Evolutionary conservation across 2,797 vertebrate genomes (phyloP), one percentile per base, ranked within the genome.

Genomic region (Premnoplex brunnescens): DNA sequence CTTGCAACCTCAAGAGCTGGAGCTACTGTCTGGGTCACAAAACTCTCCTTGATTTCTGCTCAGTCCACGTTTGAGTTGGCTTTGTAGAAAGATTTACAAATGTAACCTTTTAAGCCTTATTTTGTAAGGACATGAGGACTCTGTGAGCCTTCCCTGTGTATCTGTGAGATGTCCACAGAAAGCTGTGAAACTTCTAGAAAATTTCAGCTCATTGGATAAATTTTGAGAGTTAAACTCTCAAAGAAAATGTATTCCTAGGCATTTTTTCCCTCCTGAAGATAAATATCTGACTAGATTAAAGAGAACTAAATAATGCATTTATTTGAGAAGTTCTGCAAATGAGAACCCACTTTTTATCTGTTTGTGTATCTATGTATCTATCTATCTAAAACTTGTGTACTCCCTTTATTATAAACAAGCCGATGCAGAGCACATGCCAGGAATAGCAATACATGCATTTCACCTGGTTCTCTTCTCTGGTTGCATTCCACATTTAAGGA

Each of bases 341-440:
- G 58, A 62, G 66, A 91, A 96, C 48, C 18, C 22, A 60, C 51
- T 68, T 91, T 88, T 91, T 95, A 95, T 92, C 95, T 85, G 26
- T 63, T 63, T 68, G 34, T 95, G 20, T 85, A 94, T 91, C 91
- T 95, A 64, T 91, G 68, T 63, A 92, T 96, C 71, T 90, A 36
- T 68, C 34, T 67, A 81, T 94, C 73, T 20, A 30, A 67, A 74
- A 43, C 56, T 74, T 85, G 56, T 88, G 28, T 56, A 83, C 72
- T 88, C 44, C 48, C 75, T 83, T 88, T 93, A 60, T 83, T 72
- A 64, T 68, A 72, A 93, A 91, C 63, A 56, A 46, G 52, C 44
- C 86, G 55, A 80, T 51, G 56, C 60, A 67, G n/a, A 80, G 52
- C 24, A 49, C 17, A 49, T 64, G 41, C 28, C 8, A 1, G 1